A percentile compares a stretch with the other conserved stretches of the same genome.
Conservation (phyloP, 2,888 invertebrate species). For the Mesorhabditis spiculigera region DNA sequence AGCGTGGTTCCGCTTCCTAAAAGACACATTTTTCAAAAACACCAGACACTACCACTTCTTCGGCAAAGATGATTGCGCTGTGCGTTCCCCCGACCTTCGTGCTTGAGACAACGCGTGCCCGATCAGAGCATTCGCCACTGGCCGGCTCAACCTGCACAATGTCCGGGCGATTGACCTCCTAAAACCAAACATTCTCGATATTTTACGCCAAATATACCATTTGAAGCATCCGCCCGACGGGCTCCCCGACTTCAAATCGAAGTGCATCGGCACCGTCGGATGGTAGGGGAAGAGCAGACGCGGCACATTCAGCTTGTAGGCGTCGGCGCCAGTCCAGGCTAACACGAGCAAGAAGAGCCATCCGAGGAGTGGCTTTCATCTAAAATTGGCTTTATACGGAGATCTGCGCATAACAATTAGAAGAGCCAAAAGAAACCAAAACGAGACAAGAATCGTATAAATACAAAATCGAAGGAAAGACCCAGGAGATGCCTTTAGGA, state of each 20-base stretch:
- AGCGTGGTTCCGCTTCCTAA: constrained; percentile 71
- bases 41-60: constrained; percentile 69
- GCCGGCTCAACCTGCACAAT: constrained; percentile 56
- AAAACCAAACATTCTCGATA: constrained; percentile 15
- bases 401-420: neutral
- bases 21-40: constrained; percentile 12
- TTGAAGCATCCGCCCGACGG: constrained; percentile 84
- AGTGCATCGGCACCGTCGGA: constrained; percentile 79
- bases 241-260: constrained; percentile 75
- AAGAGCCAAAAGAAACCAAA: neutral
- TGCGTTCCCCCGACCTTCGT: constrained; percentile 71
- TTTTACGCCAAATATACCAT: constrained; percentile 67
- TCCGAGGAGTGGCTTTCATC: no score
- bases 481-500: neutral
- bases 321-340: constrained; percentile 7
- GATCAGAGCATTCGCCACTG: constrained; percentile 70
- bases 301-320: constrained; percentile 75
- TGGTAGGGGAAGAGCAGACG: constrained; percentile 87
- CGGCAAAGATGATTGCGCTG: constrained; percentile 82
- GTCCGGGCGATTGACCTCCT: constrained; percentile 56
- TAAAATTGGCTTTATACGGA: neutral
- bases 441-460: neutral
- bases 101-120: constrained; percentile 74
- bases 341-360: neutral
- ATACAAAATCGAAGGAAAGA: neutral